Base-by-base conservation (phyloP, 2,888 invertebrate species). In the Melinaea marsaeus region DNA sequence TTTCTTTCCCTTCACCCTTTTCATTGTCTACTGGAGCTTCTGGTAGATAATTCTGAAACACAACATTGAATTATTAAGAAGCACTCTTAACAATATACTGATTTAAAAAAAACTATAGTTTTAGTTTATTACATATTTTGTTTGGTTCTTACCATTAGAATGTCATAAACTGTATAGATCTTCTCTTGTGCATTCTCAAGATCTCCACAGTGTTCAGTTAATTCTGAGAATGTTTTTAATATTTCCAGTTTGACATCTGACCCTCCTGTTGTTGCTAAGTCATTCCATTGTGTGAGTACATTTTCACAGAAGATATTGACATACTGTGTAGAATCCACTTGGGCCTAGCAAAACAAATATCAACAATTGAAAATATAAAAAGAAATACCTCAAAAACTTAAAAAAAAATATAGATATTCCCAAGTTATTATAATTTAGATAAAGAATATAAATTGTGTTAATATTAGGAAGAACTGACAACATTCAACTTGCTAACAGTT, bases 161-260 rank as follows among this genome's bases (percentile, higher is more conserved):
- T 92, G 72, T 95, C 93, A 84, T 95, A 96, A 46, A 97, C 92
- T 65, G 94, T 92, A 72, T 94, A 93, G 65, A 97, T 93, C 83
- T 95, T 94, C 63, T 93, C 92, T 67, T 94, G 93, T 37, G 95
- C 92, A 74, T 95, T 94, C 58, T 96, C 95, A 61, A 97, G 81
- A 54, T 93, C 92, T 51, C 96, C 96, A 79, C 95, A 94, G 84
- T 94, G 93, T 66, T 94, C 93, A 57, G 95, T 93, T 73, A 98
- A 92, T 84, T 98, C 97, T 35, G 98, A 97, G 79, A 98, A 93
- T 68, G 96, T 93, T 84, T 97, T 96, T 34, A 98, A 88, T 60
- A 98, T 85, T 74, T 97, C 96, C 66, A 97, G 85, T 77, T 96
- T 92, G 61, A 94, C 92, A 71, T 93, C 92, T 58, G 93, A 90